Evolutionary conservation across 2,888 invertebrate species (phyloP), one percentile per base, ranked within the genome.

Genomic region (Pyrochroa serraticornis): DNA sequence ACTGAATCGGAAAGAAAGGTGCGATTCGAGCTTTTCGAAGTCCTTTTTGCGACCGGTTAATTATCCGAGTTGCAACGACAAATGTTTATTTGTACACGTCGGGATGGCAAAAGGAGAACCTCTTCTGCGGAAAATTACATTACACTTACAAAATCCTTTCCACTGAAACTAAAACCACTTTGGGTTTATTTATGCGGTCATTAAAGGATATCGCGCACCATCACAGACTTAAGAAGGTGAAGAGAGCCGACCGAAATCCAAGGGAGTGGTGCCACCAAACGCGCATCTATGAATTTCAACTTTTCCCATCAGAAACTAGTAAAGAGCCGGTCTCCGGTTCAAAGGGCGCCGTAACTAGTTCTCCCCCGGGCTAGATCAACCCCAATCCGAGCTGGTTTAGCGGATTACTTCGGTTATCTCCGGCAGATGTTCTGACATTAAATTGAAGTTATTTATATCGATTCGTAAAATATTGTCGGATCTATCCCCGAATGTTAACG

Each of bases 351-450:
- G 43, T 64, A 64, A 62, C 60, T 60, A 62, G 58, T 58, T 43
- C 46, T 55, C 63, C 59, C 65, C 30, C 2, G 61, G 49, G 65
- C 36, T n/a, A 60, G 52, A 56, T 65, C 61, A 54, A 59, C 55
- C 57, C 47, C 59, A 59, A 58, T 62, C 57, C 58, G 55, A 58
- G 53, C 35, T 47, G 55, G 49, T 60, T 58, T 57, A 63, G 58
- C 63, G 65, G 54, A 60, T 60, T 60, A 60, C 48, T 48, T 68
- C 64, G 66, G 59, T 63, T 66, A 68, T 66, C 64, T 67, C 58
- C 66, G 67, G 62, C 68, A 67, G 67, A 68, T 68, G 67, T 66
- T 67, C 67, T 62, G 64, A 69, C 68, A 68, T 68, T 67, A 69
- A 70, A 67, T 58, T 66, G 66, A 63, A 66, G 63, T 68, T 69